Base-by-base conservation (phyloP, 1,140 invertebrate genomes). In the Platorchestia sp. region DNA sequence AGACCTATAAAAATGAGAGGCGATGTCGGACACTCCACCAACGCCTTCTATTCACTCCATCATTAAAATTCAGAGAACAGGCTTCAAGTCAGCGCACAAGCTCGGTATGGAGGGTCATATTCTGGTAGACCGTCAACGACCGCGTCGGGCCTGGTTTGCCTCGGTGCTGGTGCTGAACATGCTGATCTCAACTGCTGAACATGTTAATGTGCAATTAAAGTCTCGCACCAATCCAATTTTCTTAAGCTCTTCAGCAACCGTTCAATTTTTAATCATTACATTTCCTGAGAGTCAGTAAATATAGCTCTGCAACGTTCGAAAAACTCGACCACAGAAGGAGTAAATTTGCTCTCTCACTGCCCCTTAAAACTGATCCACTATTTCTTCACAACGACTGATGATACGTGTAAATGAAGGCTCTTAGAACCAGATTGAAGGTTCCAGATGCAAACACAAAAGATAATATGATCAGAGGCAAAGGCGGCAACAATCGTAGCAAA, bases 41-140 rank as follows among this genome's bases (percentile, higher is more conserved):
- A 75, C 87, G 87, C 87, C n/a, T 42, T 14, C 41, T 89, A 89
- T 44, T 89, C 87, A 89, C 87, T 89, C 42, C 43, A 89, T 89
- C 87, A 89, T 42, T 89, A 89, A 89, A 89, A 89, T 89, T 89
- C 87, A 89, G 87, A 75, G 59, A 75, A 75, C 59, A 75, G 59
- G 59, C 59, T 75, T 75, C 14, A 14, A 75, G 59, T 75, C 7
- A 75, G 59, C 14, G 59, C 59, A 75, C 27, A 75, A 22, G 59
- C 59, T 75, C 59, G 36, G 59, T 75, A 75, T 75, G 59, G 27
- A 10, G 59, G 19, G 59, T 36, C 10, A 27, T 27, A 75, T 19
- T 27, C 1, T 1, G 59, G 27, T 3, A 22, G 59, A 75, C 59
- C 59, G 59, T 75, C 59, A 22, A 36, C 10, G 10, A 75, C 14